Conservation (phyloP, 2,113 vertebrate genomes). For the Psittacus erithacus region DNA sequence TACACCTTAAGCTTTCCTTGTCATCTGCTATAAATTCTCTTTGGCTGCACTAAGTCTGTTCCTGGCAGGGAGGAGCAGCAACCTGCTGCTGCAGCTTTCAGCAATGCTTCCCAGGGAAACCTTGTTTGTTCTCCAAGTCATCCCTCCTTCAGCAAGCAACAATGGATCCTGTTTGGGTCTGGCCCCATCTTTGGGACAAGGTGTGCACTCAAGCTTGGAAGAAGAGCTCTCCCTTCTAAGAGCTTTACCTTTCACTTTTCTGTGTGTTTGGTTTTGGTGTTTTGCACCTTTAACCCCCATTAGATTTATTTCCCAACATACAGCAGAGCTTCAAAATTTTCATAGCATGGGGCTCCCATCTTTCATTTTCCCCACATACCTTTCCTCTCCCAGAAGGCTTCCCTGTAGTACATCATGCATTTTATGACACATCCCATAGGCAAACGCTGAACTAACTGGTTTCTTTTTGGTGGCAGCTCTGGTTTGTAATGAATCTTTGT, state of each 20-base stretch:
- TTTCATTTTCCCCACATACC: conserved; percentile 72
- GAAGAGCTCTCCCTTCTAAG: neutral
- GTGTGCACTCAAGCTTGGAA: neutral
- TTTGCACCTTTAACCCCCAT: neutral
- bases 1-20: neutral
- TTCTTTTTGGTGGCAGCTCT: conserved; percentile 87
- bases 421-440: conserved; percentile 97
- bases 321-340: neutral
- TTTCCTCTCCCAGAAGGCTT: conserved; percentile 93
- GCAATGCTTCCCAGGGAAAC: neutral
- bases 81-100: neutral
- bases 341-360: neutral
- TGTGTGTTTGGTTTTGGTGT: neutral
- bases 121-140: neutral
- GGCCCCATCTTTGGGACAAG: neutral
- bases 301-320: neutral
- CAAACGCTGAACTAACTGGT: conserved; percentile 91
- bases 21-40: neutral
- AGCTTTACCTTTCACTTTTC: neutral
- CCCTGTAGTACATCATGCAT: conserved; percentile 96
- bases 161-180: neutral
- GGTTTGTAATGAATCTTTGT: conserved; percentile 93
- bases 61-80: neutral
- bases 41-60: neutral
- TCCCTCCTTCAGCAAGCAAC: neutral